phyloP scores from a whole-genome alignment of 2,113 vertebrate genomes.

The Platysteira castanea region DNA sequence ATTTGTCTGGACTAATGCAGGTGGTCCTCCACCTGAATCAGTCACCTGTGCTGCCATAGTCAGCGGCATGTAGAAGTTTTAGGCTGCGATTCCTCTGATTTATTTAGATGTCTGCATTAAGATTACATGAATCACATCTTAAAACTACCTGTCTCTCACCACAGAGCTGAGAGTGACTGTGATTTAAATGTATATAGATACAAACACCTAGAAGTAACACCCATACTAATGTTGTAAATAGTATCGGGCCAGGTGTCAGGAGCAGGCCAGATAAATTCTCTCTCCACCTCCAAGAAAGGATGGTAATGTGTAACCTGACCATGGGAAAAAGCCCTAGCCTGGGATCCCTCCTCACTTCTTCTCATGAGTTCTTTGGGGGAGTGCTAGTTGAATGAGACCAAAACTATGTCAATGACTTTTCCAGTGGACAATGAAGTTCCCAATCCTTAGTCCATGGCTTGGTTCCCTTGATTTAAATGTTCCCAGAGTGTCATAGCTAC shows the following conservation, averaged over 20 bases:
- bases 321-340: neutral
- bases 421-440: neutral
- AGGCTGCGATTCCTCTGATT: neutral
- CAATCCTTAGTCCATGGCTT: neutral
- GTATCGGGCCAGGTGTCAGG: neutral
- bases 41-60: fast-evolving
- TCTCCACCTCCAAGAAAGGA: neutral
- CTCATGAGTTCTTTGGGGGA: neutral
- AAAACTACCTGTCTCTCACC: neutral
- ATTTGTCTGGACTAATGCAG: neutral
- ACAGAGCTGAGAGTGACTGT: neutral
- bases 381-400: neutral
- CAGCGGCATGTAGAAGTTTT: neutral
- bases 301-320: fast-evolving
- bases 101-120: neutral
- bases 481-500: neutral
- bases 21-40: neutral
- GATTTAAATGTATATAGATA: neutral
- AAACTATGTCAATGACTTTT: neutral
- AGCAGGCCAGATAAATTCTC: neutral
- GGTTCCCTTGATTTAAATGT: neutral
- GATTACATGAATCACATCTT: neutral
- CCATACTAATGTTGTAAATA: neutral
- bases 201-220: neutral
- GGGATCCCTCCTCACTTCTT: neutral